phyloP scores from a whole-genome alignment of 1,140 invertebrate genomes.

The Sitophilus oryzae region DNA sequence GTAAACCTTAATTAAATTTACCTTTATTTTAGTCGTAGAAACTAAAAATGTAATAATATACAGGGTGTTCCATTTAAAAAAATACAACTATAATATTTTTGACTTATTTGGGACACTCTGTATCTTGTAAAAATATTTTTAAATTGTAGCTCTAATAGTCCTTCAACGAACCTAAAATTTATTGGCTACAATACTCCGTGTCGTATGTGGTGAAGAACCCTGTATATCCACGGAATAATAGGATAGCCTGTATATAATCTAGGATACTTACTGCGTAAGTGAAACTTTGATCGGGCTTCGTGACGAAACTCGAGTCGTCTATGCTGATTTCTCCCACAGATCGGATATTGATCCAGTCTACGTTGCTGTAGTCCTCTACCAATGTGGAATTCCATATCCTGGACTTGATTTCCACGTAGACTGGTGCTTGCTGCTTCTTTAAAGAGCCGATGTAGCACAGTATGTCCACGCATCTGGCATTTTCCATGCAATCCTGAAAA shows the following conservation, averaged over 20 bases:
- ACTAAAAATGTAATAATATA: no score
- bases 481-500: slow-evolving; percentile 40
- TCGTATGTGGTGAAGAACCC: no score
- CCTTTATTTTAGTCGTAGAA: no score
- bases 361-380: slow-evolving; percentile 77
- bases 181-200: no score
- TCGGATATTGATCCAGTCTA: slow-evolving; percentile 75
- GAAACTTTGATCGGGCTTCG: slow-evolving; percentile 60
- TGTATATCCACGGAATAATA: no score
- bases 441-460: slow-evolving; percentile 73
- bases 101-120: no score
- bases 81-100: no score
- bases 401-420: slow-evolving; percentile 71
- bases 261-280: slow-evolving; percentile 23
- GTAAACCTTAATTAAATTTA: no score
- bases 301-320: slow-evolving; percentile 65
- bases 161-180: no score
- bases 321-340: slow-evolving; percentile 71
- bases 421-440: slow-evolving; percentile 58
- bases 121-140: no score
- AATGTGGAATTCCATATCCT: slow-evolving; percentile 88
- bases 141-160: no score
- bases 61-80: no score
- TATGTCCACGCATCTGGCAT: slow-evolving; percentile 83
- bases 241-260: slow-evolving; percentile 7